A percentile compares a stretch with the other conserved stretches of the same genome.
These are phyloP conservation scores for Lasioglossum malachurum DNA, from an alignment of 2,888 invertebrate genomes.

Conservation along the genomic window DNA sequence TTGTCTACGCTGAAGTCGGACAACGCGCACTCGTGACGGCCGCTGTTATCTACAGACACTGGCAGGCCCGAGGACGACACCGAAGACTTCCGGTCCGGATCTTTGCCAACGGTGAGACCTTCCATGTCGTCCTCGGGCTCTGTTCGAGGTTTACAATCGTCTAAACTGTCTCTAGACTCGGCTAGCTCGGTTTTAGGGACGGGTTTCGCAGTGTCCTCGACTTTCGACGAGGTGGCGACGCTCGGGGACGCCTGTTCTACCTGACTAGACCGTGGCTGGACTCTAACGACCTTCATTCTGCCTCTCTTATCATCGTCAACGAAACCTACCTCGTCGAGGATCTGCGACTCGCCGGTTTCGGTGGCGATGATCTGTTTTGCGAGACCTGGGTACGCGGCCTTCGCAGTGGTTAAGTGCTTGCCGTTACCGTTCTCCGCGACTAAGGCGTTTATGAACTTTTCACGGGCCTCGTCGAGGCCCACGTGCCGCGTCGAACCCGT, in stretches of 20 bases:
- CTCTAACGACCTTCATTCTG: conserved; percentile 58
- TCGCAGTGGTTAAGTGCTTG: conserved; percentile 75
- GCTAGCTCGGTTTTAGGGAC: background rate
- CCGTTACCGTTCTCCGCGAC: conserved; percentile 77
- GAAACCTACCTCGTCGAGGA: conserved; percentile 80
- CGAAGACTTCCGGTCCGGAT: conserved; percentile 35
- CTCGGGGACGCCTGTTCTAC: conserved; percentile 38
- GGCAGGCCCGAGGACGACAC: conserved; percentile 36
- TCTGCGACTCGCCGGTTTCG: conserved; percentile 79
- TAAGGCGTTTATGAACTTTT: conserved; percentile 79
- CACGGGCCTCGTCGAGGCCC: conserved; percentile 79
- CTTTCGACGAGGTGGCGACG: conserved; percentile 41
- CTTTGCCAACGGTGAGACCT: conserved; percentile 28
- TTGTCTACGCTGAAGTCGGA: conserved; percentile 69
- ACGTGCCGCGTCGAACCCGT: conserved; percentile 73
- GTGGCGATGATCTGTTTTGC: conserved; percentile 89
- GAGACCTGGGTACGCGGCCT: conserved; percentile 88
- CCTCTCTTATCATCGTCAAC: conserved; percentile 65
- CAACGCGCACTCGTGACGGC: conserved; percentile 65
- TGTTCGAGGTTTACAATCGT: background rate
- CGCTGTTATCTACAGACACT: conserved; percentile 40
- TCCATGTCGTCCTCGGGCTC: conserved; percentile 21
- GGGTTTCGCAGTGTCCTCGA: conserved; percentile 24
- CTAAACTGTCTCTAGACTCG: conserved; percentile 10
- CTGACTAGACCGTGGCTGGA: conserved; percentile 55